These are phyloP conservation scores for Zosterops pallidus DNA, from an alignment of 2,113 vertebrate species.

Conservation along the genomic window DNA sequence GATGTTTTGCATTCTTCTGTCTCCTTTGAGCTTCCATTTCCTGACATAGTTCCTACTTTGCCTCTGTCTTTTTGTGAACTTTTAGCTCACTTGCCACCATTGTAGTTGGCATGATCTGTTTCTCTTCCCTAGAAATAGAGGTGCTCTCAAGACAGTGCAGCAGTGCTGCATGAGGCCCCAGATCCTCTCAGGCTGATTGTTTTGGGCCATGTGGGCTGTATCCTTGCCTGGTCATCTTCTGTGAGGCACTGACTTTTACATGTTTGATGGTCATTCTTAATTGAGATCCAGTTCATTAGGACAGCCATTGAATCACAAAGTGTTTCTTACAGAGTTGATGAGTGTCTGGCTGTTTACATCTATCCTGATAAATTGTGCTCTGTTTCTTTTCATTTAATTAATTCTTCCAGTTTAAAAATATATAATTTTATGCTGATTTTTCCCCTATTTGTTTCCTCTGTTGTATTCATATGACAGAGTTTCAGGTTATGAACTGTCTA, in stretches of 20 bases:
- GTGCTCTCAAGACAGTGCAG: neutral
- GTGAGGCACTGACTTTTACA: neutral
- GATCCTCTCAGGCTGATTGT: neutral
- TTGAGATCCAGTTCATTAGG: neutral
- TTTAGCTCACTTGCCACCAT: neutral
- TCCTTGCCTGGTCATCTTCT: neutral
- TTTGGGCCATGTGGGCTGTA: neutral
- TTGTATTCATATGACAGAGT: neutral
- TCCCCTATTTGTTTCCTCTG: rapidly evolving
- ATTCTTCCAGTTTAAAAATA: neutral
- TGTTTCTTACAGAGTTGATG: neutral
- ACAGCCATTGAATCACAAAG: neutral
- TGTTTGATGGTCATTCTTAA: neutral
- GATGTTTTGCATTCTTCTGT: neutral
- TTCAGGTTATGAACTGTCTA: neutral
- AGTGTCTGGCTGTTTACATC: neutral
- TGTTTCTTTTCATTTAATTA: neutral
- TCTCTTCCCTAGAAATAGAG: neutral
- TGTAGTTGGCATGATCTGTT: neutral
- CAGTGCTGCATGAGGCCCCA: neutral
- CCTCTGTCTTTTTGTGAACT: neutral
- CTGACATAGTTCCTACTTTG: neutral
- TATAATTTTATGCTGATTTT: neutral
- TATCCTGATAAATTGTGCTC: neutral
- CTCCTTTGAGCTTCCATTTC: neutral